Base-by-base conservation (phyloP, 35 echinoderm and acorn worm genomes). In the Lytechinus variegatus region DNA sequence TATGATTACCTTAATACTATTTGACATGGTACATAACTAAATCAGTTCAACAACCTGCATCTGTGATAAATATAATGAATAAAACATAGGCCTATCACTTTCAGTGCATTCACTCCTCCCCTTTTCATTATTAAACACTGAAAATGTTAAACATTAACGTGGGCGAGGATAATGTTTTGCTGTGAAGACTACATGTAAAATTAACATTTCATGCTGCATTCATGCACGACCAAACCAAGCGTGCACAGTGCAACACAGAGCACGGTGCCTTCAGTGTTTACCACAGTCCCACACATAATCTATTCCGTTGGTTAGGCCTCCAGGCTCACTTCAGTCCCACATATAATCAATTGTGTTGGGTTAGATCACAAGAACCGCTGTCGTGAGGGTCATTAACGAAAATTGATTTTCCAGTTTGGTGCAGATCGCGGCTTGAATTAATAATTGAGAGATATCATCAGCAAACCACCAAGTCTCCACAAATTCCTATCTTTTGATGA, bases 351-450 rank as follows among this genome's bases (percentile, higher is more conserved):
- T 89, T 29, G 28, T 89, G 28, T 89, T 89, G 87, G 52, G 28
- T 29, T 53, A 89, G 87, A 89, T 89, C 87, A 89, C 87, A 89
- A 53, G 87, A 53, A 89, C 87, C 87, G 87, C 87, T 89, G 87
- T 89, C 87, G 51, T 12, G 52, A 24, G 52, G 87, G 28, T 33
- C 52, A 33, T 52, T 89, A 52, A 89, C 28, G 28, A 1, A 53
- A 89, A 89, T 89, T 89, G 87, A 89, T 89, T 89, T 89, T 89
- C 87, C 87, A 89, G 28, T 89, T 89, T 33, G 87, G 9, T 89
- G 87, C 87, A 89, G 87, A 89, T 89, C 14, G 51, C 52, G 10
- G 28, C 52, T 8, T 89, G 87, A 33, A 89, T 89, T 89, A 89
- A 28, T 89, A 89, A 89, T 89, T 10, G 51, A 89, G 52, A 89